These are phyloP conservation scores for Lophotis ruficrista DNA, from an alignment of 2,113 vertebrate species.

Conservation along the genomic window DNA sequence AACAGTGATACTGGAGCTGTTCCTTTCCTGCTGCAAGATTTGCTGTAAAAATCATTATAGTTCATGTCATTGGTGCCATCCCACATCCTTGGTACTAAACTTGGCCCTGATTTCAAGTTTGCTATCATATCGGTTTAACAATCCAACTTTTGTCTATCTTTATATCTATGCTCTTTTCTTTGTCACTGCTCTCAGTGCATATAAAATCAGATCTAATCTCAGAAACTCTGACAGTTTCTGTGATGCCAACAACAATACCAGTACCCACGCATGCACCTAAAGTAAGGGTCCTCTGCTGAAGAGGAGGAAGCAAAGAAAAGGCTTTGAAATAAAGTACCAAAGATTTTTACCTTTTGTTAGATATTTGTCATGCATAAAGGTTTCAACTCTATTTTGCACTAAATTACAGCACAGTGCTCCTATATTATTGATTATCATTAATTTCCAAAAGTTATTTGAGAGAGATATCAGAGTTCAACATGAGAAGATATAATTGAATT, in stretches of 20 bases:
- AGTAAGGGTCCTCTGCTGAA: not conserved
- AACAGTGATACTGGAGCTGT: not conserved
- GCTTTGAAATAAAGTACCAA: not conserved
- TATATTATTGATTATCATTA: not conserved
- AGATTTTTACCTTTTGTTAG: not conserved
- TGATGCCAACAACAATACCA: not conserved
- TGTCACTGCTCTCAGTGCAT: not conserved
- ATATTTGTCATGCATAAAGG: not conserved
- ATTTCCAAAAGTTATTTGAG: not conserved
- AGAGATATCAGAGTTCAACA: not conserved
- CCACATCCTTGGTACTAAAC: not conserved
- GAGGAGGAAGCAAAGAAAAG: not conserved
- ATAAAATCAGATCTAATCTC: not conserved
- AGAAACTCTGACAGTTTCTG: not conserved
- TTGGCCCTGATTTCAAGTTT: not conserved
- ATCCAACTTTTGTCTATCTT: not conserved
- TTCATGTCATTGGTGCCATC: rapidly evolving
- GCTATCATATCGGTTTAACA: not conserved
- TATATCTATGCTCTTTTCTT: not conserved
- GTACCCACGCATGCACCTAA: not conserved
- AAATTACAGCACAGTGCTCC: not conserved
- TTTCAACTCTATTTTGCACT: not conserved
- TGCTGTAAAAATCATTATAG: not conserved
- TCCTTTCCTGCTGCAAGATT: not conserved
- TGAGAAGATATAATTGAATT: not conserved